Evolutionary conservation across 2,888 invertebrate species (phyloP).

Genomic region (Leptura quadrifasciata): DNA sequence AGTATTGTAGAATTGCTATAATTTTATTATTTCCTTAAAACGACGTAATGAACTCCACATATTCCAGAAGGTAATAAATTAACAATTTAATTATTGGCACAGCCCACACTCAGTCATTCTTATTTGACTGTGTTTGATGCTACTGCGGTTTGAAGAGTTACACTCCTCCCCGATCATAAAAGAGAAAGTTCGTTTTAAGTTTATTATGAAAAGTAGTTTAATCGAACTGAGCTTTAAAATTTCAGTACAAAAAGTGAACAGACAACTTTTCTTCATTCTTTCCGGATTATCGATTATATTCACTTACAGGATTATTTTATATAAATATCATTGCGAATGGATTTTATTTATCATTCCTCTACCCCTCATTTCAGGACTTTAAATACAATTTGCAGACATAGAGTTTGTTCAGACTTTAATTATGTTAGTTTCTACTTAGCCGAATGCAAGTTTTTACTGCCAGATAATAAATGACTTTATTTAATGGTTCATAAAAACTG

Average conservation of each 20-base stretch:
- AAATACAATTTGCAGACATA: constrained; percentile 9
- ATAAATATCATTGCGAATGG: background rate
- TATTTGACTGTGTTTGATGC: too few relatives aligned
- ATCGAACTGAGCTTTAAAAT: too few relatives aligned
- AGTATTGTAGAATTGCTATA: too few relatives aligned
- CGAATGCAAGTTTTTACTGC: constrained; percentile 25
- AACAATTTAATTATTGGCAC: too few relatives aligned
- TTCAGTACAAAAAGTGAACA: background rate
- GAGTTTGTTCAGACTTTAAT: constrained; percentile 22
- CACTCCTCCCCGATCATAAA: too few relatives aligned
- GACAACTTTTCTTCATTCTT: background rate
- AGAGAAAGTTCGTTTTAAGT: too few relatives aligned
- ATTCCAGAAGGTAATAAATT: too few relatives aligned
- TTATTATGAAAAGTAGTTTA: too few relatives aligned
- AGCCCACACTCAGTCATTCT: too few relatives aligned
- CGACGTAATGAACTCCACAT: too few relatives aligned
- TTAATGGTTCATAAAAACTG: constrained; percentile 24
- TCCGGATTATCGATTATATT: background rate
- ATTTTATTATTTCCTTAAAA: too few relatives aligned
- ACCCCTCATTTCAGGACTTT: background rate
- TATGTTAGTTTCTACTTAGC: constrained; percentile 20
- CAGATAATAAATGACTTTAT: constrained; percentile 22
- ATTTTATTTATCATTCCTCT: background rate
- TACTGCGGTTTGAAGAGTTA: too few relatives aligned
- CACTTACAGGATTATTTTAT: background rate